Conservation (phyloP, 1,140 invertebrate genomes). For the Cydia amplana region DNA sequence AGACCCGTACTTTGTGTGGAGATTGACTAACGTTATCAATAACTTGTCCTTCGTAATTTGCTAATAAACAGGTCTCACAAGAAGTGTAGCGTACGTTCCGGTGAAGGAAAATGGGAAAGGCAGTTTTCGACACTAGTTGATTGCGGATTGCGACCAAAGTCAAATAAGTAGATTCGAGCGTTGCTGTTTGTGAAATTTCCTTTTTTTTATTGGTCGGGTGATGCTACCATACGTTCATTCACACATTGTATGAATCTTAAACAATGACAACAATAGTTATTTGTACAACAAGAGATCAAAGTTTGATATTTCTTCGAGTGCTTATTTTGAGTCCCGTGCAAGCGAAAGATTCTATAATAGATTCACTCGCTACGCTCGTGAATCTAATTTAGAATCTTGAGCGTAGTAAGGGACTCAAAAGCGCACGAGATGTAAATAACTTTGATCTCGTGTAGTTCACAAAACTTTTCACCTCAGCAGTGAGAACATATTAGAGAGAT, state of each 20-base stretch:
- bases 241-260: neutral
- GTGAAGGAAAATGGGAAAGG: conserved; percentile 16
- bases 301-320: too few relatives aligned
- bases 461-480: too few relatives aligned
- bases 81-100: conserved; percentile 10
- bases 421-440: too few relatives aligned
- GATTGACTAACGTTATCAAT: neutral
- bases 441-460: too few relatives aligned
- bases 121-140: neutral
- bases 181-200: conserved; percentile 2
- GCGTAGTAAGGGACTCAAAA: too few relatives aligned
- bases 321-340: too few relatives aligned
- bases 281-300: too few relatives aligned
- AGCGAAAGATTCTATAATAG: too few relatives aligned
- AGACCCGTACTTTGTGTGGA: too few relatives aligned
- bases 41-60: neutral
- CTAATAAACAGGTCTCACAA: conserved; percentile 7
- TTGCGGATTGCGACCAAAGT: conserved; percentile 6
- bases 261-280: neutral
- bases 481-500: too few relatives aligned
- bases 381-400: too few relatives aligned
- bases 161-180: neutral
- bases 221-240: conserved; percentile 1
- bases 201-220: neutral
- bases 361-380: too few relatives aligned